These are phyloP conservation scores for Ommatoiulus sabulosus DNA, from an alignment of 2,888 invertebrate genomes.

Conservation along the genomic window DNA sequence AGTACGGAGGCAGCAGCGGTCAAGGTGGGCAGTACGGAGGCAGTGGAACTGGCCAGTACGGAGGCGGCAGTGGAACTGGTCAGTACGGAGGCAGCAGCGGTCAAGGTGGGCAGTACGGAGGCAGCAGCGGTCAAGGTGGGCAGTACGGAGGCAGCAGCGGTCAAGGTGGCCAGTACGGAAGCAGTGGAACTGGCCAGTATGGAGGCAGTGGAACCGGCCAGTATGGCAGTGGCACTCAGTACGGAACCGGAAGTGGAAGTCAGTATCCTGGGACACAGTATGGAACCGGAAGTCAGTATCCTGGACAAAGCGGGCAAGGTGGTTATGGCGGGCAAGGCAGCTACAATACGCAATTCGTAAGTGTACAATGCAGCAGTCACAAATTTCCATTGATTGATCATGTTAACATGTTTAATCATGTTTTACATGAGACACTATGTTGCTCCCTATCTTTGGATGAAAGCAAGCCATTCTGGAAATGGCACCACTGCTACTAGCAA, in stretches of 20 bases:
- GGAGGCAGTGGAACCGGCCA: slow-evolving; percentile 49
- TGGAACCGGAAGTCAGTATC: slow-evolving; percentile 49
- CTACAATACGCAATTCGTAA: slow-evolving; percentile 55
- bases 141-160: slow-evolving; percentile 51
- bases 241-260: slow-evolving; percentile 49
- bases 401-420: no score
- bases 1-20: slow-evolving; percentile 51
- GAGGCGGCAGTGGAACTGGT: slow-evolving; percentile 20
- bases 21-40: slow-evolving; percentile 55
- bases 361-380: background rate
- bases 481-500: no score
- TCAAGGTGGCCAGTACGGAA: slow-evolving; percentile 44
- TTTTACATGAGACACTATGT: no score
- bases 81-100: slow-evolving; percentile 46
- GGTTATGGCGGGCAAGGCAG: slow-evolving; percentile 57
- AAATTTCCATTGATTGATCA: no score
- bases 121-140: slow-evolving; percentile 35
- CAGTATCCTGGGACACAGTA: slow-evolving; percentile 50
- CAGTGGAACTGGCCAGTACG: slow-evolving; percentile 52
- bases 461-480: no score
- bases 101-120: slow-evolving; percentile 54
- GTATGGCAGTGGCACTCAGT: background rate
- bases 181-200: slow-evolving; percentile 51
- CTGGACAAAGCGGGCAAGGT: background rate
- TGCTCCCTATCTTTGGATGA: no score